Conservation (phyloP, 2,113 vertebrate genomes). For the Chitala chitala region DNA sequence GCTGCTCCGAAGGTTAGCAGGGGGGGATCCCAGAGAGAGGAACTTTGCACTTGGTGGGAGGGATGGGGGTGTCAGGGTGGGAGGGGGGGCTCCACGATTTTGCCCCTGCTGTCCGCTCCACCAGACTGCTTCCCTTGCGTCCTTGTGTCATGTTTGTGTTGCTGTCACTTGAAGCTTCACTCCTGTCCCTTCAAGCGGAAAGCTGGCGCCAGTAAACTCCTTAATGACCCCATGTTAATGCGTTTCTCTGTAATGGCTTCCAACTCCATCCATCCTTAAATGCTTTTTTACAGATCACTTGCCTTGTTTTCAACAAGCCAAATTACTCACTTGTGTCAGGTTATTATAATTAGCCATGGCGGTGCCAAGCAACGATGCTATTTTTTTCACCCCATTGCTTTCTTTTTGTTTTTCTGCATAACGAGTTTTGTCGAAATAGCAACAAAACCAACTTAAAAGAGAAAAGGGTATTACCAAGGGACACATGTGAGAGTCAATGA, state of each 20-base stretch:
- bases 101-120: not conserved
- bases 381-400: conserved; percentile 46
- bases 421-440: conserved; percentile 50
- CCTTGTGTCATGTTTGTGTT: not conserved
- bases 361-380: conserved; percentile 37
- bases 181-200: conserved; percentile 46
- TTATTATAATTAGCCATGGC: conserved; percentile 62
- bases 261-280: conserved; percentile 50
- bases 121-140: not conserved
- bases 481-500: conserved; percentile 43
- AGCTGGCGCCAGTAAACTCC: conserved; percentile 41
- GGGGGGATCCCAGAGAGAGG: no score
- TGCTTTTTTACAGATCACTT: conserved; percentile 47
- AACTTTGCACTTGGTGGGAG: no score
- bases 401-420: conserved; percentile 41
- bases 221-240: conserved; percentile 41
- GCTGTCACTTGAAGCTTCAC: not conserved
- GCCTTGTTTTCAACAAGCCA: conserved; percentile 47
- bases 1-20: no score
- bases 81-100: not conserved
- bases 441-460: conserved; percentile 35
- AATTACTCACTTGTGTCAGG: conserved; percentile 62
- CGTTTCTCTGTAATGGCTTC: conserved; percentile 46
- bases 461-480: conserved; percentile 47
- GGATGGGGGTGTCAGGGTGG: not conserved